Evolutionary conservation across 2,797 vertebrate genomes (phyloP).

Genomic region (Sparidentex hasta): DNA sequence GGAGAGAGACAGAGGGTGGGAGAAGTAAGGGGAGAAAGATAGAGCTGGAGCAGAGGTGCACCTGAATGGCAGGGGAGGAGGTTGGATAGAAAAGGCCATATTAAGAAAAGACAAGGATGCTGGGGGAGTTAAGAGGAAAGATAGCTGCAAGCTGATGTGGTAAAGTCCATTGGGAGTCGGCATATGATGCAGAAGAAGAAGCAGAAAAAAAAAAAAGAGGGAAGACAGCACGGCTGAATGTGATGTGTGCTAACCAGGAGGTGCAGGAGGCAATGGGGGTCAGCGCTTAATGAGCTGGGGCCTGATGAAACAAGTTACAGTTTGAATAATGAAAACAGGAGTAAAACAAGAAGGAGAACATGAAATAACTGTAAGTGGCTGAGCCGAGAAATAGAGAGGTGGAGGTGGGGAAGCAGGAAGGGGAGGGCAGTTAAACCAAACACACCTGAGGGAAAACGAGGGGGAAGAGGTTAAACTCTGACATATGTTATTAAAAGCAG

Average conservation of each 20-base stretch:
- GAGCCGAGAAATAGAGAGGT: constrained; percentile 36
- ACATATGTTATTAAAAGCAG: constrained; percentile 74
- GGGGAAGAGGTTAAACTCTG: constrained; percentile 69
- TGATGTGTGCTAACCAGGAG: constrained; percentile 57
- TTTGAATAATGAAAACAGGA: constrained; percentile 73
- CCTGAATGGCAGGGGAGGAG: constrained; percentile 45
- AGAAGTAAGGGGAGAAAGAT: constrained; percentile 71
- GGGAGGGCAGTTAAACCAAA: constrained; percentile 49
- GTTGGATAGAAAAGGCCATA: constrained; percentile 60
- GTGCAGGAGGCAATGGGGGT: constrained; percentile 58
- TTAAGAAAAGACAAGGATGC: constrained; percentile 61
- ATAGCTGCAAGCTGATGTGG: constrained; percentile 66
- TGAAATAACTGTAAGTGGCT: constrained; percentile 42
- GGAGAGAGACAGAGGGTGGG: constrained; percentile 72
- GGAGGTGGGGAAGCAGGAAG: constrained; percentile 2
- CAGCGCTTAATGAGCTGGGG: constrained; percentile 70
- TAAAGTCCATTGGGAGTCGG: constrained; percentile 60
- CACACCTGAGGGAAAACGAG: constrained; percentile 63
- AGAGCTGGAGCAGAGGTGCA: constrained; percentile 68
- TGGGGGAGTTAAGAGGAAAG: constrained; percentile 49
- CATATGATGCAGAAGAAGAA: constrained; percentile 50
- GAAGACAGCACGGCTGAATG: constrained; percentile 36
- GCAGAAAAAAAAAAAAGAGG: constrained; percentile 26
- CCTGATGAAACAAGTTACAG: constrained; percentile 73
- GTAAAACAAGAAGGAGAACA: constrained; percentile 57